Evolutionary conservation across 2,113 vertebrate genomes (phyloP), one percentile per base, ranked within the genome.

Genomic region (Pluvianellus socialis): DNA sequence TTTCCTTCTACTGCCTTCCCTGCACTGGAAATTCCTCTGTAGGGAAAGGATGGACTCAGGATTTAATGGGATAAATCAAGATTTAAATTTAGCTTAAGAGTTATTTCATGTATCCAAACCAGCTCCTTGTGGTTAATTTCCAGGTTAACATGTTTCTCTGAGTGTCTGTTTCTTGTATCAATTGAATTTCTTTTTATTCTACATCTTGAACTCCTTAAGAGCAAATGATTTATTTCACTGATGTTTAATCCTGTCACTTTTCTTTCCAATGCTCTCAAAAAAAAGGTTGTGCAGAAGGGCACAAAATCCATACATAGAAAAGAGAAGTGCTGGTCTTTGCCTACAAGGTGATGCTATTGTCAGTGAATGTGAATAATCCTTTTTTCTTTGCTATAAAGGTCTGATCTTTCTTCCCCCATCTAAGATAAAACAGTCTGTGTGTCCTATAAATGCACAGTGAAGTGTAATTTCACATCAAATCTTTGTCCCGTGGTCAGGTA

Each of bases 381-480:
- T 74, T 93, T 93, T 94, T 76, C 49, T 93, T 74, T 85, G 26
- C 50, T 76, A 28, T 71, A 86, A 52, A 86, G 65, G 62, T 80
- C 91, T 96, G 94, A 72, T 94, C 68, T 91, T 92, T 85, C 79
- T 65, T 85, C 14, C 16, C 24, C 79, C 75, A 50, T 73, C 85
- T 53, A 56, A 93, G 86, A 91, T 87, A 95, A 94, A 96, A 68
- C 82, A 79, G 75, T 93, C 82, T 71, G 70, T 90, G 63, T 96
- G 84, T 96, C 95, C 95, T 76, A 53, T 74, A 94, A 97, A 96
- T 95, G 95, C 90, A 65, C 79, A 86, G 70, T 72, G 90, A 96
- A 94, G 86, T 95, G 90, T 89, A 96, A 97, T 95, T 97, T 97
- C 95, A 93, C 66, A 91, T 97, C 90, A 95, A 40, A 91, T 96